Conservation (phyloP, 2,113 vertebrate species). For the Corythoichthys intestinalis region DNA sequence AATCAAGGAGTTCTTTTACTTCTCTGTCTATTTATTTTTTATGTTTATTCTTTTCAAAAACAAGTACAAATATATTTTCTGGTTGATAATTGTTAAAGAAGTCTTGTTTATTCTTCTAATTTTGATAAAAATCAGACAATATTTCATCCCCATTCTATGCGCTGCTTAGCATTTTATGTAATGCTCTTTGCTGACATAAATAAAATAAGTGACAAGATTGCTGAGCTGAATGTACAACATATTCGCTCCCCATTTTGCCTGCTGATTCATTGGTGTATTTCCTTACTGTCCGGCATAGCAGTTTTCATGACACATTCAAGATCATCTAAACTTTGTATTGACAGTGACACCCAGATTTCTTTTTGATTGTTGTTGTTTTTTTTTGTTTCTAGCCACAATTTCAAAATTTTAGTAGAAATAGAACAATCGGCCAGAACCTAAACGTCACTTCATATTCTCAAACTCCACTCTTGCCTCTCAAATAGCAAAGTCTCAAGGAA, state of each 20-base stretch:
- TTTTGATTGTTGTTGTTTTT: slow-evolving; percentile 23
- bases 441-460: slow-evolving; percentile 40
- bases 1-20: too few species aligned
- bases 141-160: too few species aligned
- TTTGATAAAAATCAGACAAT: too few species aligned
- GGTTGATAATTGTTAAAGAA: too few species aligned
- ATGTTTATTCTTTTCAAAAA: too few species aligned
- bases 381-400: slow-evolving; percentile 32
- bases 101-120: too few species aligned
- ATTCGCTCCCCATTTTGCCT: slow-evolving; percentile 23
- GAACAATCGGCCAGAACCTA: slow-evolving; percentile 47
- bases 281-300: background rate
- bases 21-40: too few species aligned
- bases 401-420: slow-evolving; percentile 40
- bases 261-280: slow-evolving; percentile 28
- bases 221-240: slow-evolving; percentile 28
- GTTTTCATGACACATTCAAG: slow-evolving; percentile 16
- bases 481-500: slow-evolving; percentile 50
- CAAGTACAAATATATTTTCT: too few species aligned
- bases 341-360: slow-evolving; percentile 19
- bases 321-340: slow-evolving; percentile 43
- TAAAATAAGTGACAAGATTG: slow-evolving; percentile 24
- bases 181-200: slow-evolving; percentile 15
- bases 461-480: slow-evolving; percentile 36
- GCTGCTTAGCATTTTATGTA: too few species aligned